A percentile compares a stretch with the other conserved stretches of the same genome.
phyloP scores from a whole-genome alignment of 2,888 invertebrate species.

The Taphrorychus bicolor region DNA sequence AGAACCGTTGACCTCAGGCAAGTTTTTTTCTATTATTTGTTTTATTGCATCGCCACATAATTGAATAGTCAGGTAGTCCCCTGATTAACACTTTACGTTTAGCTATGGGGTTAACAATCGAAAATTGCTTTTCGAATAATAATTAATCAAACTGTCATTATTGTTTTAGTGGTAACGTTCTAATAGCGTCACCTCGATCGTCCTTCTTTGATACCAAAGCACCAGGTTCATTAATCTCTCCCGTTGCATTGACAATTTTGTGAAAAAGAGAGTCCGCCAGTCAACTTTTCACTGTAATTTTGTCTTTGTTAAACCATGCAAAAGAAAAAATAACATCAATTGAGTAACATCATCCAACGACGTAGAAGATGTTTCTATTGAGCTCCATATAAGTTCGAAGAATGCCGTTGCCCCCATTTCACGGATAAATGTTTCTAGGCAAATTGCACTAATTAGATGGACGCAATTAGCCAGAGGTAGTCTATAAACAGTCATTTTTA shows the following conservation, averaged over 20 bases:
- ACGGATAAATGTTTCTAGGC: constrained; percentile 27
- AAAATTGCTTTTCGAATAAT: neutral
- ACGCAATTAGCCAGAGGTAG: neutral
- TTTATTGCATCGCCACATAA: constrained; percentile 5
- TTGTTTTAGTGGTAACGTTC: neutral
- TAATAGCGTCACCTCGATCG: neutral
- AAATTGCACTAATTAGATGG: constrained; percentile 15
- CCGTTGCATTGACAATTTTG: too few species aligned
- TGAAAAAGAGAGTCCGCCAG: too few species aligned
- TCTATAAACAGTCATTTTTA: neutral
- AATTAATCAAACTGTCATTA: neutral
- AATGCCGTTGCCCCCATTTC: constrained; percentile 8
- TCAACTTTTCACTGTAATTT: too few species aligned
- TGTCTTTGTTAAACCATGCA: neutral
- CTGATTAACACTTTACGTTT: neutral
- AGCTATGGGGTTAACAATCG: constrained; percentile 4
- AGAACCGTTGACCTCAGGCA: constrained; percentile 5
- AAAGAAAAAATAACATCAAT: neutral
- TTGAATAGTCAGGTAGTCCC: constrained; percentile 4
- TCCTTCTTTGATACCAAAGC: neutral
- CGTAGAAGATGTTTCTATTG: constrained; percentile 9
- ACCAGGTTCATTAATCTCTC: too few species aligned
- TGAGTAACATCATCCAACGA: neutral
- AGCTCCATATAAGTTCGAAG: neutral
- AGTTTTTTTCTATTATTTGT: neutral